These are phyloP conservation scores for Apamea anceps DNA, from an alignment of 2,888 invertebrate species.

Conservation along the genomic window DNA sequence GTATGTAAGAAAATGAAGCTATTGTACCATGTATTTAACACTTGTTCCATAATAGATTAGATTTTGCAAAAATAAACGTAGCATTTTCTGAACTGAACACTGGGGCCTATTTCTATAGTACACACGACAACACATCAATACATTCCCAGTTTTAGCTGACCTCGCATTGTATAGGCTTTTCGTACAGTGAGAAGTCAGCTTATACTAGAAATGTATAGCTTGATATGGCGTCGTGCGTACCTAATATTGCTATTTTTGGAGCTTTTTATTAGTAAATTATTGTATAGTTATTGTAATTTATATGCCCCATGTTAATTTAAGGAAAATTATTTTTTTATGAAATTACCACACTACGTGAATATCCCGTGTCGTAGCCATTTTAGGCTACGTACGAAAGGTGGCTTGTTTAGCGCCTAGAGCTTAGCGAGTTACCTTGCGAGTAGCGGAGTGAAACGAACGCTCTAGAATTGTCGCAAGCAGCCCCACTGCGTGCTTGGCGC, in stretches of 20 bases:
- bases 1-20: not conserved
- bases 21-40: not conserved
- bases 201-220: too few species aligned
- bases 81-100: slow-evolving; percentile 18
- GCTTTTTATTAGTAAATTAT: slow-evolving; percentile 41
- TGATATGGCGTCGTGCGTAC: not conserved
- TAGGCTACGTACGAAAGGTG: not conserved
- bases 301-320: not conserved
- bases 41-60: not conserved
- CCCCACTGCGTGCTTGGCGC: too few species aligned
- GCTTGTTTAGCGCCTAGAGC: not conserved
- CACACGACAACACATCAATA: too few species aligned
- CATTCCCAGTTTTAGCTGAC: not conserved
- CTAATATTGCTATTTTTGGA: slow-evolving; percentile 49
- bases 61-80: not conserved
- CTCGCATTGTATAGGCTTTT: too few species aligned
- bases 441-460: too few species aligned
- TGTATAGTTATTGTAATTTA: not conserved
- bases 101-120: slow-evolving; percentile 40
- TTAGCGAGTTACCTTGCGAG: too few species aligned
- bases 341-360: not conserved
- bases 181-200: not conserved
- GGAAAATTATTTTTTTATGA: not conserved
- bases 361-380: not conserved
- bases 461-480: too few species aligned